Base-by-base conservation (phyloP, 2,888 invertebrate species). In the Heterodera filipjevi region DNA sequence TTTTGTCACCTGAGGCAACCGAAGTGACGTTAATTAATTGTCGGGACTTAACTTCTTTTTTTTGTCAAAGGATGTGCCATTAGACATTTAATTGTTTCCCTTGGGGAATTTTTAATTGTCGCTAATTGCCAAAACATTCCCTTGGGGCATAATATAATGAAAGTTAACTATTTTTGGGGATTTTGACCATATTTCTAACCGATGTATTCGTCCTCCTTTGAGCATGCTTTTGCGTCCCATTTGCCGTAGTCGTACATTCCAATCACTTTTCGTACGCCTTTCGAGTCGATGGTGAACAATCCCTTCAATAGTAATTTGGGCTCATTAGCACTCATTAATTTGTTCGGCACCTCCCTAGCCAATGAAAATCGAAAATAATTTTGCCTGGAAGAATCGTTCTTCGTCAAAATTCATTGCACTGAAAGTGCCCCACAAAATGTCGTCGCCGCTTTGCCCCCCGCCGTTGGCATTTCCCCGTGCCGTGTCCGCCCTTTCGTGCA, bases 361-460 rank as follows among this genome's bases (percentile, higher is more conserved):
- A 78, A 86, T 19, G 46, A 71, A n/a, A n/a, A n/a, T n/a, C n/a
- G 59, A 53, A 71, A 79, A 59, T 30, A 16, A 81, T 77, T 80
- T 46, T 77, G 87, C 86, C 81, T 89, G 88, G 81, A 85, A 89
- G 80, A 87, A 89, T 30, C 85, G 81, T 76, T 87, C 86, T 49
- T 88, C 86, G 75, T 87, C 84, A 68, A 87, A 87, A 82, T 89
- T 89, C 87, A 89, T 87, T 5, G 89, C 89, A 16, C 86, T 85
- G 80, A 87, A 87, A 0, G 87, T 85, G 66, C 87, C 87, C 89
- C 89, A 89, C 71, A 89, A 84, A 27, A 86, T 85, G 30, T 87
- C 88, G 78, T 87, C 87, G 59, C 39, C 39, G 10, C 10, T 39
- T 39, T n/a, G n/a, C n/a, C 12, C 44, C 44, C 44, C 44, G 5